These are phyloP conservation scores for Centroberyx gerrardi DNA, from an alignment of 2,797 vertebrate species.

Conservation along the genomic window DNA sequence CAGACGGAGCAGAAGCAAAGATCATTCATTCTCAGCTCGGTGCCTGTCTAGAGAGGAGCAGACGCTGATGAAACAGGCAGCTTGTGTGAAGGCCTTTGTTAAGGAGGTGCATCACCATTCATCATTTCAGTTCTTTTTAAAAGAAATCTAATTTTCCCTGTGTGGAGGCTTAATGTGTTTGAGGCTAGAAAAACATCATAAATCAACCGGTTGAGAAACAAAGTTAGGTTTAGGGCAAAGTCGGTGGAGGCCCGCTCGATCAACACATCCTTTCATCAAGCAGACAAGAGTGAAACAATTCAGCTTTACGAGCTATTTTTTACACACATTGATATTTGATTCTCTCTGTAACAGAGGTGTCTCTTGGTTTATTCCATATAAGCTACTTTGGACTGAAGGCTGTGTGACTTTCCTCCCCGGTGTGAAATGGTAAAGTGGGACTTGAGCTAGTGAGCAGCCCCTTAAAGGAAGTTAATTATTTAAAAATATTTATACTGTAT, in stretches of 20 bases:
- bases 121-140: conserved; percentile 32
- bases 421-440: conserved; percentile 5
- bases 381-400: conserved; percentile 25
- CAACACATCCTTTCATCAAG: conserved; percentile 23
- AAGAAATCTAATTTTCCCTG: conserved; percentile 39
- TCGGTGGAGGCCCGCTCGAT: not conserved
- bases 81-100: conserved; percentile 34
- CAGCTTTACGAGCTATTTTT: not conserved
- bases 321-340: conserved; percentile 8
- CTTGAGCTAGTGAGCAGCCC: conserved; percentile 22
- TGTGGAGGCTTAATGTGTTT: conserved; percentile 37
- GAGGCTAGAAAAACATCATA: conserved; percentile 38
- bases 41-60: conserved; percentile 8
- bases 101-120: conserved; percentile 23
- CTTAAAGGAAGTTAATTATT: conserved; percentile 67
- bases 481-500: conserved; percentile 75
- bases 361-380: conserved; percentile 13
- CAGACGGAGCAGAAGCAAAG: conserved; percentile 37
- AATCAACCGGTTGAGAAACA: conserved; percentile 40
- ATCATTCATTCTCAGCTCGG: conserved; percentile 47
- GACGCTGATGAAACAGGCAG: conserved; percentile 31
- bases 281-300: conserved; percentile 14
- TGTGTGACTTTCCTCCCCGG: conserved; percentile 32
- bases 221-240: not conserved
- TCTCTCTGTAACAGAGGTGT: not conserved